These are phyloP conservation scores for Synergus laeviventris DNA, from an alignment of 2,888 invertebrate genomes.

Conservation along the genomic window DNA sequence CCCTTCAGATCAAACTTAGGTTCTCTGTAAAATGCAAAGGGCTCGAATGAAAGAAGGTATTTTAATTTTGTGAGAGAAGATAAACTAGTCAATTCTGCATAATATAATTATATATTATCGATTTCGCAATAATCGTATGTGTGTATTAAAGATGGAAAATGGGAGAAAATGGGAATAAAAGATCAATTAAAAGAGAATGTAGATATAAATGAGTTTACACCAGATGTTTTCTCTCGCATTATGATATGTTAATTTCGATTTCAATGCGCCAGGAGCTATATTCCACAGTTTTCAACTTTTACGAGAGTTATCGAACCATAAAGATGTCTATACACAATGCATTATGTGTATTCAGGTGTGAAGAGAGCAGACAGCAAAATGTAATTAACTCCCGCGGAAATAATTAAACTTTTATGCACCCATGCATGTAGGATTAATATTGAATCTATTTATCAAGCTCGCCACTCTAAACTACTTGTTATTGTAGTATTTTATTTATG, in stretches of 20 bases:
- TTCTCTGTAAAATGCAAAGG: neutral
- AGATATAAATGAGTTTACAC: neutral
- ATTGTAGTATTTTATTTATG: neutral
- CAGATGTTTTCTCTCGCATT: slow-evolving; percentile 24
- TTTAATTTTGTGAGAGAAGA: slow-evolving; percentile 1
- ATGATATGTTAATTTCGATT: slow-evolving; percentile 4
- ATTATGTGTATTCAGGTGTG: slow-evolving; percentile 2
- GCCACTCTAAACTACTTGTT: neutral
- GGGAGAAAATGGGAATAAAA: slow-evolving; percentile 41
- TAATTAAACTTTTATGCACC: neutral
- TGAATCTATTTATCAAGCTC: neutral
- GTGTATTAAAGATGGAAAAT: slow-evolving; percentile 21
- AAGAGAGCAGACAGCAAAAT: neutral
- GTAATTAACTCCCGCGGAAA: slow-evolving; percentile 10
- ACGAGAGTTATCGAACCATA: slow-evolving; percentile 12
- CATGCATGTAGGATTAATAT: slow-evolving; percentile 6
- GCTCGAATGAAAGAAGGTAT: slow-evolving; percentile 29
- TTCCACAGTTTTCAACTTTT: slow-evolving; percentile 15
- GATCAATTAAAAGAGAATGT: slow-evolving; percentile 46
- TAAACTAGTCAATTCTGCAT: slow-evolving; percentile 52
- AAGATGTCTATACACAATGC: slow-evolving; percentile 13
- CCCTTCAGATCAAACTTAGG: slow-evolving; percentile 7
- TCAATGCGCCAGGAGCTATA: neutral
- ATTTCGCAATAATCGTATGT: slow-evolving; percentile 48
- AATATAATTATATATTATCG: slow-evolving; percentile 66